Evolutionary conservation across 2,888 invertebrate genomes (phyloP).

Genomic region (Drosophila hamatofila): DNA sequence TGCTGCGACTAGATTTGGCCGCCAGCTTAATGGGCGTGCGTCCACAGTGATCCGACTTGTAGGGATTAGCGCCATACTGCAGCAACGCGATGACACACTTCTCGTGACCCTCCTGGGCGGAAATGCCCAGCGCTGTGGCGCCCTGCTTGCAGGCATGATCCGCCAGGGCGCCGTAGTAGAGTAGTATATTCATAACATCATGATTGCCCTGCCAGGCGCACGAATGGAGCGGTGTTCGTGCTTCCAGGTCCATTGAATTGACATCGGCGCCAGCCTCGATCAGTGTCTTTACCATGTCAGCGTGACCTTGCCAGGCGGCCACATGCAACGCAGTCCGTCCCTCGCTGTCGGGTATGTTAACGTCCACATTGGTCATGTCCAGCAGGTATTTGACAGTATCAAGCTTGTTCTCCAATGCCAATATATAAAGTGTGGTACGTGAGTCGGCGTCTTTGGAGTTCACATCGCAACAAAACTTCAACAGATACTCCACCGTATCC

Average conservation of each 20-base stretch:
- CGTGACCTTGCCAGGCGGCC: conserved; percentile 97
- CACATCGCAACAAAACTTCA: conserved; percentile 92
- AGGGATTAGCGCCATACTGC: conserved; percentile 94
- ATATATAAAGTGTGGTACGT: conserved; percentile 95
- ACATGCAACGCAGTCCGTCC: conserved; percentile 96
- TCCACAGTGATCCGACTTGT: conserved; percentile 94
- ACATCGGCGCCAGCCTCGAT: conserved; percentile 89
- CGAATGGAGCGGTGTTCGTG: conserved; percentile 95
- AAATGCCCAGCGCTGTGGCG: conserved; percentile 97
- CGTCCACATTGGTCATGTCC: conserved; percentile 90
- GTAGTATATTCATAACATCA: conserved; percentile 91
- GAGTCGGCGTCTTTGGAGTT: conserved; percentile 97
- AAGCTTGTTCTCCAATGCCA: conserved; percentile 94
- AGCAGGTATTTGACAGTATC: conserved; percentile 93
- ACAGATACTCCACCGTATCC: conserved; percentile 88
- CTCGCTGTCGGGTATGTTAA: conserved; percentile 95
- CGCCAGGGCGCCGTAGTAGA: conserved; percentile 92
- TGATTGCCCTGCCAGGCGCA: conserved; percentile 98
- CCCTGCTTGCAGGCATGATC: conserved; percentile 98
- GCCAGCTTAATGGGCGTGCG: conserved; percentile 95
- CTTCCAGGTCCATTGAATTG: conserved; percentile 94
- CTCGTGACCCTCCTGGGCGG: conserved; percentile 98
- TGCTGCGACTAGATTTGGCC: conserved; percentile 95
- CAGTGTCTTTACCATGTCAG: conserved; percentile 95
- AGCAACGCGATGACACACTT: conserved; percentile 94